Evolutionary conservation across 2,113 vertebrate genomes (phyloP).

Genomic region (Pluvialis apricaria): DNA sequence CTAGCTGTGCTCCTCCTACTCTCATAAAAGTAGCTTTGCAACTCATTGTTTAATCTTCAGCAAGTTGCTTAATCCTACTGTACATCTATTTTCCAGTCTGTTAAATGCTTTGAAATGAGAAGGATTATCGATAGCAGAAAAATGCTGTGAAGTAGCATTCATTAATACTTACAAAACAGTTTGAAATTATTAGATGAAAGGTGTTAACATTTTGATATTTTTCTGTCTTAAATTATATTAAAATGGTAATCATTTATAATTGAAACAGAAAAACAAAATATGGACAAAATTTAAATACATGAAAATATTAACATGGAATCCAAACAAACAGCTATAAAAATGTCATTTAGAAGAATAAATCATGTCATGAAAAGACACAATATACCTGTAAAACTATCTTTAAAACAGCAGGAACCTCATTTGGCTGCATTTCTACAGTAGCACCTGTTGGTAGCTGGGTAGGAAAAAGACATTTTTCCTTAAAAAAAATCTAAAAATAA

Average conservation of each 20-base stretch:
- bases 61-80: not conserved
- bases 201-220: not conserved
- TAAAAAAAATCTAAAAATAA: accelerated
- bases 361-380: not conserved
- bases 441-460: not conserved
- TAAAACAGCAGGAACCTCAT: not conserved
- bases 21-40: not conserved
- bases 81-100: not conserved
- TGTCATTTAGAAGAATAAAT: not conserved
- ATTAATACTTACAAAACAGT: not conserved
- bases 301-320: not conserved
- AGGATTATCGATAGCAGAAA: not conserved
- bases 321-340: not conserved
- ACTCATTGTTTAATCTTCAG: not conserved
- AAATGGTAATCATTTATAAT: not conserved
- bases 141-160: not conserved
- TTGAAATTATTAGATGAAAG: not conserved
- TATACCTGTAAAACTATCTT: not conserved
- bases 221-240: not conserved
- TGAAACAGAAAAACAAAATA: not conserved
- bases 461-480: not conserved
- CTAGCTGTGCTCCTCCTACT: not conserved
- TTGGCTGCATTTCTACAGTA: not conserved
- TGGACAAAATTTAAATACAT: not conserved
- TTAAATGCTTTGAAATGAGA: not conserved